Conservation (phyloP, 2,113 vertebrate genomes). For the Hiodon tergisus region DNA sequence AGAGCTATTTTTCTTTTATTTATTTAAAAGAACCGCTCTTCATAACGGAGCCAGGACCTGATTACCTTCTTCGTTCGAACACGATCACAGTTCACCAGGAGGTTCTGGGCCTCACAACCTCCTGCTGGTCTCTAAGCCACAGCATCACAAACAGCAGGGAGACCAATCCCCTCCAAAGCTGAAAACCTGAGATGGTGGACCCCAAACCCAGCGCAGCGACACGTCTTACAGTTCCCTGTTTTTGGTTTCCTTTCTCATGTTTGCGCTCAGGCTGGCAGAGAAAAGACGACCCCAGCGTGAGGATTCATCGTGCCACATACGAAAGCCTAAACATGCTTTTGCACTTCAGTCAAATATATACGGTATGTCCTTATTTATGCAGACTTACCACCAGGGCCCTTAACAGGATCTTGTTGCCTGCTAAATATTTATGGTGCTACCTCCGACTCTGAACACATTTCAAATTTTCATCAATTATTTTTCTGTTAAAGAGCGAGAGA, state of each 20-base stretch:
- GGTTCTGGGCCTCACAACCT: background rate
- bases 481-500: background rate
- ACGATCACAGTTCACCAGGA: constrained; percentile 44
- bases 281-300: no score
- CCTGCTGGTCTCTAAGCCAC: background rate
- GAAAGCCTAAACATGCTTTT: no score
- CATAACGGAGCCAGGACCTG: constrained; percentile 62
- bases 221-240: no score
- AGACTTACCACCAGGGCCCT: no score
- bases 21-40: constrained; percentile 56
- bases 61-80: constrained; percentile 61
- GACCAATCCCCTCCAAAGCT: background rate
- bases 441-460: background rate
- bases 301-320: background rate
- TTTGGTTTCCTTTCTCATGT: no score
- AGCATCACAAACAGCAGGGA: background rate
- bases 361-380: no score
- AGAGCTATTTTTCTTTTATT: constrained; percentile 61
- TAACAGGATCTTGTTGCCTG: no score
- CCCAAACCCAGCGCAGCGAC: no score
- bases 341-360: no score
- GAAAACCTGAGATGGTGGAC: no score
- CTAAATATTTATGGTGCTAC: background rate
- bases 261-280: no score
- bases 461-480: background rate